Percentiles rank a stretch among this genome's conserved stretches.
These are phyloP conservation scores for Drosophila nikananu DNA, from an alignment of 1,140 invertebrate species.

Conservation along the genomic window DNA sequence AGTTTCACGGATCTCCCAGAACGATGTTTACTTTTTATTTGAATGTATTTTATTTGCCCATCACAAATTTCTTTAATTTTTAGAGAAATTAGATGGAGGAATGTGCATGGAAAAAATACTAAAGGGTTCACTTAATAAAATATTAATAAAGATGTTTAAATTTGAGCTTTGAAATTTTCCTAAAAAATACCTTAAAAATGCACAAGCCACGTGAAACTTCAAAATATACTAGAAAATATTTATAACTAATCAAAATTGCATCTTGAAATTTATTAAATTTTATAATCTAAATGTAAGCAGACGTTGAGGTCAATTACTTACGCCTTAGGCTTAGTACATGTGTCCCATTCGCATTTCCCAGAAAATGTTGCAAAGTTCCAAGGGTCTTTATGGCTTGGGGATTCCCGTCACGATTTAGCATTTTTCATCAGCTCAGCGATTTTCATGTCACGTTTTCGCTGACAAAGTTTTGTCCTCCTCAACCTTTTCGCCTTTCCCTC, in stretches of 20 bases:
- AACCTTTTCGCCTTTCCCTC: slow-evolving; percentile 19
- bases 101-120: background rate
- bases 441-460: slow-evolving; percentile 68
- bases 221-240: background rate
- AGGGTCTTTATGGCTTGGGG: slow-evolving; percentile 37
- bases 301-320: slow-evolving; percentile 16
- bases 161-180: background rate
- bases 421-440: slow-evolving; percentile 72
- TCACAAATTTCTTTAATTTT: background rate
- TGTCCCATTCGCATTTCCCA: slow-evolving; percentile 20
- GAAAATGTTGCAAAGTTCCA: slow-evolving; percentile 27
- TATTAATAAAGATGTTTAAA: background rate
- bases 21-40: background rate
- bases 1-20: slow-evolving; percentile 41
- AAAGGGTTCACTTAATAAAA: background rate
- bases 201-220: background rate
- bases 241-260: background rate
- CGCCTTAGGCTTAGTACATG: slow-evolving; percentile 29
- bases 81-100: background rate
- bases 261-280: background rate
- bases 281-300: background rate
- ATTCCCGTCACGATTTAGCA: slow-evolving; percentile 71
- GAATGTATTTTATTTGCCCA: background rate
- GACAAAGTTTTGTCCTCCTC: slow-evolving; percentile 52
- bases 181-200: background rate